A percentile compares a stretch with the other conserved stretches of the same genome.
Conservation (phyloP, 2,888 invertebrate species). For the Camptogramma bilineatum region DNA sequence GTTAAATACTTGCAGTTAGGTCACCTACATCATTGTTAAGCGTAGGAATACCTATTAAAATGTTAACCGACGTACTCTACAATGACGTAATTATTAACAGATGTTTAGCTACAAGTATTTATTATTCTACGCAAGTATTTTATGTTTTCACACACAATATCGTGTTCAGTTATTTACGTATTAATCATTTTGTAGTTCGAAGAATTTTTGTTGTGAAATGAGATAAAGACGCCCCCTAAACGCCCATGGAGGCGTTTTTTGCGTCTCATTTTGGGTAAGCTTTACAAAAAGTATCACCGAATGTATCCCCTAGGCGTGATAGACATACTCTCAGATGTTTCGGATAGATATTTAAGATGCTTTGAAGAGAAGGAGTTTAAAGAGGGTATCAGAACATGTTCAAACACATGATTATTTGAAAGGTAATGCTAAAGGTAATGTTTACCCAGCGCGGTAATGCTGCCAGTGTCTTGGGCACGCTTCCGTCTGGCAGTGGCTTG, state of each 20-base stretch:
- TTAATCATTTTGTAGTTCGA: conserved; percentile 4
- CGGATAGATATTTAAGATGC: too few species aligned
- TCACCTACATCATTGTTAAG: neutral
- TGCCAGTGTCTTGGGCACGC: too few species aligned
- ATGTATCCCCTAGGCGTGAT: too few species aligned
- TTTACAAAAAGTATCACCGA: neutral
- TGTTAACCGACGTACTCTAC: neutral
- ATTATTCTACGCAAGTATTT: neutral
- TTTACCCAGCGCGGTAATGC: too few species aligned
- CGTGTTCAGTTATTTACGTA: neutral
- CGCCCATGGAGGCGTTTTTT: conserved; percentile 10
- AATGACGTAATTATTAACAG: neutral
- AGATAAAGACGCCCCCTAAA: conserved; percentile 14
- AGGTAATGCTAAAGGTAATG: too few species aligned
- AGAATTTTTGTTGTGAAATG: conserved; percentile 21
- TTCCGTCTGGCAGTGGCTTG: too few species aligned
- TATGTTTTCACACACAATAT: neutral
- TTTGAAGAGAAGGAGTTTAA: too few species aligned
- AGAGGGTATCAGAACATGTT: too few species aligned
- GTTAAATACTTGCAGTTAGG: too few species aligned
- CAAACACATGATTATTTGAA: too few species aligned
- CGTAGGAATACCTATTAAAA: neutral
- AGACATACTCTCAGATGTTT: too few species aligned
- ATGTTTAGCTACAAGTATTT: neutral
- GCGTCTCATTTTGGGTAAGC: neutral